Percentiles rank a stretch among this genome's conserved stretches.
Evolutionary conservation across 2,113 vertebrate genomes (phyloP).

Genomic region (Mohoua ochrocephala): DNA sequence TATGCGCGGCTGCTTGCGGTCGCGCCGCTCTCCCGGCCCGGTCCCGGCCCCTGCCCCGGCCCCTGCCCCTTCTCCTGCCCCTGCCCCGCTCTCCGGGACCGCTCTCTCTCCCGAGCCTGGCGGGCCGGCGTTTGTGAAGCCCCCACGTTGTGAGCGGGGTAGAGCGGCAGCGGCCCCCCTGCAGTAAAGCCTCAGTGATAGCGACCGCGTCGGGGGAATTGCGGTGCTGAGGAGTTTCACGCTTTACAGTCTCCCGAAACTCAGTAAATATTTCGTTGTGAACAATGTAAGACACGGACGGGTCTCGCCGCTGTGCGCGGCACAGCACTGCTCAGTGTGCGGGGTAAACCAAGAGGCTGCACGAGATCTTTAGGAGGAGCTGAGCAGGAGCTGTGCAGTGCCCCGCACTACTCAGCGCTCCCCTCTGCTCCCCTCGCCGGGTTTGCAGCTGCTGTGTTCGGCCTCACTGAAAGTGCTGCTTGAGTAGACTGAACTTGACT

Average conservation of each 20-base stretch:
- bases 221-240: not conserved
- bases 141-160: not conserved
- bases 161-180: not conserved
- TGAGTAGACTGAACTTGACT: accelerated
- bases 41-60: not conserved
- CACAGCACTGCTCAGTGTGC: not conserved
- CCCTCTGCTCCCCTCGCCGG: not conserved
- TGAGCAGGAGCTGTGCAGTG: not conserved
- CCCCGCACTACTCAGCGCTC: accelerated
- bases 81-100: not conserved
- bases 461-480: not conserved
- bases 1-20: not conserved
- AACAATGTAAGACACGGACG: accelerated
- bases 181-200: not conserved
- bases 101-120: not conserved
- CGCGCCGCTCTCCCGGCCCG: not conserved
- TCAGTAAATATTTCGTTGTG: not conserved
- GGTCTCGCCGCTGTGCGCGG: not conserved
- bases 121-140: not conserved
- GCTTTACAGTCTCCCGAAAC: not conserved
- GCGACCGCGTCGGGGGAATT: too few relatives aligned
- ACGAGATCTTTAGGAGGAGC: not conserved
- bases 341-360: too few relatives aligned
- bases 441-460: not conserved
- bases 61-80: too few relatives aligned